These are phyloP conservation scores for Pachycephala philippinensis DNA, from an alignment of 2,113 vertebrate species.

Conservation along the genomic window DNA sequence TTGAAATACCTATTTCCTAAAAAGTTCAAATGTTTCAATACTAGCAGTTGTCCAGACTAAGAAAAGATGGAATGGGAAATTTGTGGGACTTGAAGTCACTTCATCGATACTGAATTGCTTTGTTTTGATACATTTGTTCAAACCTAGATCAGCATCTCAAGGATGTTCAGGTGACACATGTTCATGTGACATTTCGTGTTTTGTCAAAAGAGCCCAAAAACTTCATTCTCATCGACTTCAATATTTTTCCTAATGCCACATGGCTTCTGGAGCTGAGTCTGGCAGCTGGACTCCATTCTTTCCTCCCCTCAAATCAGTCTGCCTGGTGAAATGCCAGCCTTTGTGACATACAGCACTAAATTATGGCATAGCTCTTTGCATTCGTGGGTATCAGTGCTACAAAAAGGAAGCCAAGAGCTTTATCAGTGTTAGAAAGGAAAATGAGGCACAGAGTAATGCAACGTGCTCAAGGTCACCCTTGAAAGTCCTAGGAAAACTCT, in stretches of 20 bases:
- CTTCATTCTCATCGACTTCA: not conserved
- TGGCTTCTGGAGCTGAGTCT: not conserved
- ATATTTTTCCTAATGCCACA: not conserved
- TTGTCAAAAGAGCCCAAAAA: not conserved
- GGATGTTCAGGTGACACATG: accelerated
- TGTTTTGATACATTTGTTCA: not conserved
- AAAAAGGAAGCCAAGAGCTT: not conserved
- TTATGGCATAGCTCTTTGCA: not conserved
- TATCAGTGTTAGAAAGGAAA: not conserved
- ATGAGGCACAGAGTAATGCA: not conserved
- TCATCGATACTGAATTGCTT: not conserved
- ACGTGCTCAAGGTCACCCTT: not conserved
- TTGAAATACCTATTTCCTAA: not conserved
- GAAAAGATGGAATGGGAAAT: not conserved
- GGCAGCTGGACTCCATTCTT: not conserved
- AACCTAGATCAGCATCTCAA: not conserved
- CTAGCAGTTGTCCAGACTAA: not conserved
- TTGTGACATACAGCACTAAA: not conserved
- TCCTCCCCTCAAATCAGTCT: not conserved
- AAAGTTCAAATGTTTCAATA: not conserved
- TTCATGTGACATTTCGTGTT: not conserved
- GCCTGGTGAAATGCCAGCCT: not conserved
- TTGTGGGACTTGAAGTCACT: not conserved
- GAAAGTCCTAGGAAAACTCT: not conserved
- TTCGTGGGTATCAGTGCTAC: not conserved